These are phyloP conservation scores for Diceros bicornis DNA, from an alignment of 2,797 vertebrate genomes.

Conservation along the genomic window DNA sequence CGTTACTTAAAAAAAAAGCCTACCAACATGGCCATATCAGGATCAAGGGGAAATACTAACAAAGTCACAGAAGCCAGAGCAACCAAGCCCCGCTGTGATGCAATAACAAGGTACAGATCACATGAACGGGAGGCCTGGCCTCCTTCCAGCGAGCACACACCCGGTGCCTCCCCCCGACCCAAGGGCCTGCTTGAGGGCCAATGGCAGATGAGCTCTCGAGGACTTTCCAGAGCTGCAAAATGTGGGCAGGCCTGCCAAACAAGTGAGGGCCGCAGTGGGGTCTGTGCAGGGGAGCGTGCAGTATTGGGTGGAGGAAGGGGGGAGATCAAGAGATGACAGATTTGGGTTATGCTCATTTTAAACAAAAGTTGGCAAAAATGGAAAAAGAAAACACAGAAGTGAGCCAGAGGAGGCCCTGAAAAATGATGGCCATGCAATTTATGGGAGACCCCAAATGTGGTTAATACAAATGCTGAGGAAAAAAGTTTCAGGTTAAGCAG, in stretches of 20 bases:
- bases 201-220: background rate
- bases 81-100: background rate
- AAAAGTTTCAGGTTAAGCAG: slow-evolving; percentile 17
- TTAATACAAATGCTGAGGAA: slow-evolving; percentile 64
- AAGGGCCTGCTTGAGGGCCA: too few relatives aligned
- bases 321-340: background rate
- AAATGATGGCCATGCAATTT: background rate
- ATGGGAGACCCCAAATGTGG: background rate
- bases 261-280: background rate
- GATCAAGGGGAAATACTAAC: background rate
- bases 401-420: background rate
- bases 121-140: accelerated
- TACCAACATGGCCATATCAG: background rate
- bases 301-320: accelerated
- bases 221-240: background rate
- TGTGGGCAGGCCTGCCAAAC: background rate
- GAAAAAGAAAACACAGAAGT: background rate
- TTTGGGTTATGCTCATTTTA: background rate
- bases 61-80: background rate
- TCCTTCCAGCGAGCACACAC: background rate
- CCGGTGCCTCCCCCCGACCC: accelerated
- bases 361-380: background rate
- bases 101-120: accelerated
- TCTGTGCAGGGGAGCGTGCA: background rate
- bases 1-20: background rate